Evolutionary conservation across 2,797 vertebrate genomes (phyloP).

Genomic region (Enteromius mattozi): DNA sequence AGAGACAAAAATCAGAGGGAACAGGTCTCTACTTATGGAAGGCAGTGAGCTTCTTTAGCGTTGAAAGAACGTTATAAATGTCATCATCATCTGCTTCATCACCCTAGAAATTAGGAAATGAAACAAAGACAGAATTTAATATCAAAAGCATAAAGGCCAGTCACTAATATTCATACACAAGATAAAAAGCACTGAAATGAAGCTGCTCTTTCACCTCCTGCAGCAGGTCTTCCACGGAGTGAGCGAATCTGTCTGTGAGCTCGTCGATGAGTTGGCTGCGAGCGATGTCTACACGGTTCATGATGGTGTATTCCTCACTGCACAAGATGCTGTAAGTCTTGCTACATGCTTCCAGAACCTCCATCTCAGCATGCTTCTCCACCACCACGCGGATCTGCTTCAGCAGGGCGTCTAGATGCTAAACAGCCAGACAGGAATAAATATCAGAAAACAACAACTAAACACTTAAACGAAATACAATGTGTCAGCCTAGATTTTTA

Average conservation of each 20-base stretch:
- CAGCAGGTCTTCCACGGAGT: conserved; percentile 95
- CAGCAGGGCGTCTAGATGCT: conserved; percentile 95
- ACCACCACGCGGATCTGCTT: conserved; percentile 98
- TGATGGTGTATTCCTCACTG: conserved; percentile 98
- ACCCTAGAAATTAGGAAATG: conserved; percentile 76
- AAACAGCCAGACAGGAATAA: conserved; percentile 28
- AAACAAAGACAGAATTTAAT: not conserved
- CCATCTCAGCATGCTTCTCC: conserved; percentile 95
- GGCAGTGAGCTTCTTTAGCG: conserved; percentile 94
- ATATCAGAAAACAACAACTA: not conserved
- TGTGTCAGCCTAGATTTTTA: not conserved
- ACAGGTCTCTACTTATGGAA: conserved; percentile 92
- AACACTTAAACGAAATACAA: not conserved
- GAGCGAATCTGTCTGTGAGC: conserved; percentile 93
- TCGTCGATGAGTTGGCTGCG: conserved; percentile 98
- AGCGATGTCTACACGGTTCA: conserved; percentile 97
- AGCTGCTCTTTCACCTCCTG: conserved; percentile 85
- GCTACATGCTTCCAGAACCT: conserved; percentile 98
- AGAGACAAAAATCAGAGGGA: not conserved
- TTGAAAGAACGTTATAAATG: conserved; percentile 97
- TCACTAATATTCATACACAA: conserved; percentile 28
- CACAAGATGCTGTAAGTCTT: conserved; percentile 99
- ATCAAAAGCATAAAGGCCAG: conserved; percentile 15
- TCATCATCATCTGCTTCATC: conserved; percentile 99
- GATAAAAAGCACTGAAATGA: not conserved